A percentile compares a stretch with the other conserved stretches of the same genome.
These are phyloP conservation scores for Callimorpha dominula DNA, from an alignment of 2,888 invertebrate species.

Conservation along the genomic window DNA sequence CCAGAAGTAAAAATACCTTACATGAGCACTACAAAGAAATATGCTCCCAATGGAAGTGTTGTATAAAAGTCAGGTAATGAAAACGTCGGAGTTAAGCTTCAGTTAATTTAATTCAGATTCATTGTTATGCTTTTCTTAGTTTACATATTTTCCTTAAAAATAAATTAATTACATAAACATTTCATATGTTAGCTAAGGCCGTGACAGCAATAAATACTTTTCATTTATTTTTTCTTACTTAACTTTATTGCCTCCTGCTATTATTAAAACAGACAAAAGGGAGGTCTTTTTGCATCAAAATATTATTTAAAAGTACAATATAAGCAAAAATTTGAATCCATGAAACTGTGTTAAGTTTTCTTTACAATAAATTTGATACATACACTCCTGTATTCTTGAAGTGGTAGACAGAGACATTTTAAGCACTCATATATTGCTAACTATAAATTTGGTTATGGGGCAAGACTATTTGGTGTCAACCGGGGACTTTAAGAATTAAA, in stretches of 20 bases:
- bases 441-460: neutral
- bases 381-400: neutral
- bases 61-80: constrained; percentile 33
- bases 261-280: neutral
- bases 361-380: neutral
- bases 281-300: neutral
- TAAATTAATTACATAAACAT: neutral
- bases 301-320: neutral
- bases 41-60: constrained; percentile 21
- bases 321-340: neutral
- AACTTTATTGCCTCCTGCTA: neutral
- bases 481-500: neutral
- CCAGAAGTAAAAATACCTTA: neutral
- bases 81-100: neutral
- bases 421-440: neutral
- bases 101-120: neutral
- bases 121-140: neutral
- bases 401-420: neutral
- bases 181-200: neutral
- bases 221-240: neutral
- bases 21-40: neutral
- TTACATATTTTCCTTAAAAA: neutral
- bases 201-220: neutral
- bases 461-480: too few relatives aligned
- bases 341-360: neutral